A percentile compares a stretch with the other conserved stretches of the same genome.
These are phyloP conservation scores for Temnopleurus reevesii DNA, from an alignment of 53 echinoderm and acorn worm genomes.

Conservation along the genomic window DNA sequence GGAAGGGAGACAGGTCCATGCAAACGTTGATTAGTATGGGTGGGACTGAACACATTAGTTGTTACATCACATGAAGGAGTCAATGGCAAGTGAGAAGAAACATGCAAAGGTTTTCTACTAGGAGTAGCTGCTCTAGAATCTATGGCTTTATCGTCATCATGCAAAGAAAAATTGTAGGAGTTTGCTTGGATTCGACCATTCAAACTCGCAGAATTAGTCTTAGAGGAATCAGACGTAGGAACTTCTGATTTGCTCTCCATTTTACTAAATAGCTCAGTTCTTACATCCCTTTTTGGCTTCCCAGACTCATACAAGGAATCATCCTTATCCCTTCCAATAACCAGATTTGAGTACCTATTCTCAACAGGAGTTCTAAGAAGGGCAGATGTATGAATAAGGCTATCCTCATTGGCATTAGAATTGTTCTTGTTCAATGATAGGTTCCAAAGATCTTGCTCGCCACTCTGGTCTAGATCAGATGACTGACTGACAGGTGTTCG, in stretches of 20 bases:
- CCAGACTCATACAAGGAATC: background rate
- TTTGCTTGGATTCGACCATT: background rate
- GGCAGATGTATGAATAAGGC: constrained; percentile 25
- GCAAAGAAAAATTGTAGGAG: background rate
- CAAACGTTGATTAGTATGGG: background rate
- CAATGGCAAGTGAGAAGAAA: background rate
- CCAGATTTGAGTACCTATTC: constrained; percentile 26
- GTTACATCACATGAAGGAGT: background rate
- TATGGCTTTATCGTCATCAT: background rate
- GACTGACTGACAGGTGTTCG: background rate
- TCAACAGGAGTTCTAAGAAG: constrained; percentile 1
- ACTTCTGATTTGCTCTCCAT: background rate
- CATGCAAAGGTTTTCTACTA: background rate
- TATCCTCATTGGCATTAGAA: constrained; percentile 41
- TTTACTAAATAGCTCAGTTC: background rate
- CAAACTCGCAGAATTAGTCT: background rate
- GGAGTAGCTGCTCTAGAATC: background rate
- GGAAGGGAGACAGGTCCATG: background rate
- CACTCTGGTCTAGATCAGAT: too few species aligned
- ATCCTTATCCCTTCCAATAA: constrained; percentile 8
- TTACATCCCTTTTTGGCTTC: background rate
- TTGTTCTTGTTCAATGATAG: constrained; percentile 18
- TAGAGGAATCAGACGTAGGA: background rate
- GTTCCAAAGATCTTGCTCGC: background rate
- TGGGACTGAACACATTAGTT: background rate